These are phyloP conservation scores for Geophilus truncorum DNA, from an alignment of 2,888 invertebrate species.

Conservation along the genomic window DNA sequence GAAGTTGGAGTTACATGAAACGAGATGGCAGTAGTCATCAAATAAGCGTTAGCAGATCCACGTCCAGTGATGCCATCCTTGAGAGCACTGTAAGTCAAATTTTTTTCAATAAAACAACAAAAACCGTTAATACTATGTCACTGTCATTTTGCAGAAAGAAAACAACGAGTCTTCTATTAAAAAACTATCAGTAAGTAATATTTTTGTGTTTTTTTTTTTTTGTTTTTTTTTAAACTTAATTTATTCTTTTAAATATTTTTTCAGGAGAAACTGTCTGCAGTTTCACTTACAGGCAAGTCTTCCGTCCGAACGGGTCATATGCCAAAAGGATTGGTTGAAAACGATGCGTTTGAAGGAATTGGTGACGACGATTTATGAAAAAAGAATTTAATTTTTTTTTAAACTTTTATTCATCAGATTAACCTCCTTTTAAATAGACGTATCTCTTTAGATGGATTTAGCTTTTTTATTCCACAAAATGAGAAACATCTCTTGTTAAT, in stretches of 20 bases:
- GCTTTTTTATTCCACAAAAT: neutral
- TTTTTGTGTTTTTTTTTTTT: constrained; percentile 7
- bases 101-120: neutral
- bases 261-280: constrained; percentile 39
- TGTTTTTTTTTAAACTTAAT: no score
- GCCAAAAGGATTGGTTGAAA: constrained; percentile 58
- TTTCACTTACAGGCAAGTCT: constrained; percentile 37
- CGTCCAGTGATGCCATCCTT: constrained; percentile 41
- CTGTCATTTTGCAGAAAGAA: neutral
- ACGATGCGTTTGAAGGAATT: constrained; percentile 90
- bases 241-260: no score
- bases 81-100: constrained; percentile 38
- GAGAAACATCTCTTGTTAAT: constrained; percentile 7
- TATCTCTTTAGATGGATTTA: neutral
- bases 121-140: neutral
- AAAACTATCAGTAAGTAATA: constrained; percentile 59
- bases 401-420: neutral
- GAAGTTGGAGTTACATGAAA: constrained; percentile 64
- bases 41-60: constrained; percentile 40
- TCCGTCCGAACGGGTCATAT: constrained; percentile 36
- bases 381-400: neutral
- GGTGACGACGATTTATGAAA: constrained; percentile 76
- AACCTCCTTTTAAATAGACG: neutral
- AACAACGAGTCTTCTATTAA: constrained; percentile 61
- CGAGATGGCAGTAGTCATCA: constrained; percentile 62